Evolutionary conservation across 2,113 vertebrate species (phyloP).

Genomic region (Protobothrops flavoviridis): DNA sequence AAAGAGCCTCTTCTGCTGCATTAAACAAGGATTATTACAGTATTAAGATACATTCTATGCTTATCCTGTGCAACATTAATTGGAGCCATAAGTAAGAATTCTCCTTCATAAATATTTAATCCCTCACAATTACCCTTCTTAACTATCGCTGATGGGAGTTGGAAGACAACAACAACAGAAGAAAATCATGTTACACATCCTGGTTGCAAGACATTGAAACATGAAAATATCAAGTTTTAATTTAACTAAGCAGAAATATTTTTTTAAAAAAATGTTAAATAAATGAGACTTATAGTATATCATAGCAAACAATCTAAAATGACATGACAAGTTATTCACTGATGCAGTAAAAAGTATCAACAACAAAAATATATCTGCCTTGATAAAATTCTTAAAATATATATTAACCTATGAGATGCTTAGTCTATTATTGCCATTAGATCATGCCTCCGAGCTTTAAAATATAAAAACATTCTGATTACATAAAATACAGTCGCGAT

Average conservation of each 20-base stretch:
- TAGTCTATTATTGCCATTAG: slow-evolving; percentile 70
- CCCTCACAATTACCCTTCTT: not conserved
- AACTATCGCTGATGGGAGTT: not conserved
- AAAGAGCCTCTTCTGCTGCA: not conserved
- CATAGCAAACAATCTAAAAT: slow-evolving; percentile 68
- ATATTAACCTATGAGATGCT: slow-evolving; percentile 61
- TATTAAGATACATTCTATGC: not conserved
- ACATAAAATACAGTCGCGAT: slow-evolving; percentile 62
- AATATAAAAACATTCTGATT: slow-evolving; percentile 62
- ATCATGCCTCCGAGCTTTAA: slow-evolving; percentile 67
- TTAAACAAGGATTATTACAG: not conserved
- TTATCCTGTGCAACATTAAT: not conserved
- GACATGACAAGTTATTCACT: slow-evolving; percentile 56
- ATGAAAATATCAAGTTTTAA: slow-evolving; percentile 39
- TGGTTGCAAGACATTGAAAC: slow-evolving; percentile 25
- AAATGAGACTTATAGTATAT: slow-evolving; percentile 61
- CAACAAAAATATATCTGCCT: slow-evolving; percentile 63
- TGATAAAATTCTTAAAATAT: slow-evolving; percentile 53
- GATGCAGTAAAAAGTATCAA: slow-evolving; percentile 64
- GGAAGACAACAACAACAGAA: not conserved
- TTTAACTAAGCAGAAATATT: slow-evolving; percentile 65
- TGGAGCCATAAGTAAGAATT: not conserved
- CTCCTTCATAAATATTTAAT: slow-evolving; percentile 6
- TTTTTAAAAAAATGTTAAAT: slow-evolving; percentile 66
- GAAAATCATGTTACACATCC: not conserved